These are phyloP conservation scores for Aplidium turbinatum DNA, from an alignment of 23 tunicate genomes.

Conservation along the genomic window DNA sequence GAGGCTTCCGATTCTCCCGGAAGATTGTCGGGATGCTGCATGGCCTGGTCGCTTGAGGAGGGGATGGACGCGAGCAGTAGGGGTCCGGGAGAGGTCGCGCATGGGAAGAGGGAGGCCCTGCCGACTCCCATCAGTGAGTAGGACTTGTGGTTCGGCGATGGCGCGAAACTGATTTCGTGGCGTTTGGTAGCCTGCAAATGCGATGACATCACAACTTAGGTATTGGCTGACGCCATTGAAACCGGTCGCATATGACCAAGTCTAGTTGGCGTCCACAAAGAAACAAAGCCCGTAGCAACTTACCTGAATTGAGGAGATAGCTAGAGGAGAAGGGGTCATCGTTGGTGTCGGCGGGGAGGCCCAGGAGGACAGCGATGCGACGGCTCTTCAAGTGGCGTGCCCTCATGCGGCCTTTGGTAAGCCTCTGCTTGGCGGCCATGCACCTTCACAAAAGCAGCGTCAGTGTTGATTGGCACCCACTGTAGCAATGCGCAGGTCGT, in stretches of 20 bases:
- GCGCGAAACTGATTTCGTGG: slow-evolving; percentile 78
- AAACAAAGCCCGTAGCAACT: not conserved
- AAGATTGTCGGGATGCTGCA: slow-evolving; percentile 28
- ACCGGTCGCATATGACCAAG: no score
- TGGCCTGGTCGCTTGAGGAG: slow-evolving; percentile 82
- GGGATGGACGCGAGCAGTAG: slow-evolving; percentile 80
- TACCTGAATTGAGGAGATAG: slow-evolving; percentile 71
- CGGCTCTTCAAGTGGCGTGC: slow-evolving; percentile 87
- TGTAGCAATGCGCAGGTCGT: not conserved
- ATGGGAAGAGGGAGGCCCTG: slow-evolving; percentile 22
- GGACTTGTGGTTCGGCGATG: slow-evolving; percentile 72
- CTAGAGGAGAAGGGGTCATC: slow-evolving; percentile 90
- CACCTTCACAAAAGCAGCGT: slow-evolving; percentile 42
- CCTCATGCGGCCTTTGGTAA: slow-evolving; percentile 85
- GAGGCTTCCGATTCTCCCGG: slow-evolving; percentile 5
- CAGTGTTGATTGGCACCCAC: not conserved
- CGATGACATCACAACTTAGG: no score
- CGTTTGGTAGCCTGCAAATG: slow-evolving; percentile 69
- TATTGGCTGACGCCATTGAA: no score
- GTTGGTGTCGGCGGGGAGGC: slow-evolving; percentile 52
- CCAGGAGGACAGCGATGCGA: slow-evolving; percentile 82
- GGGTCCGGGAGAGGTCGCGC: slow-evolving; percentile 58
- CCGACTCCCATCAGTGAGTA: slow-evolving; percentile 25
- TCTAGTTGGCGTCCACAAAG: no score
- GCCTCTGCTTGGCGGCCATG: slow-evolving; percentile 95